Evolutionary conservation across 2,113 vertebrate genomes (phyloP).

Genomic region (Caloenas nicobarica): DNA sequence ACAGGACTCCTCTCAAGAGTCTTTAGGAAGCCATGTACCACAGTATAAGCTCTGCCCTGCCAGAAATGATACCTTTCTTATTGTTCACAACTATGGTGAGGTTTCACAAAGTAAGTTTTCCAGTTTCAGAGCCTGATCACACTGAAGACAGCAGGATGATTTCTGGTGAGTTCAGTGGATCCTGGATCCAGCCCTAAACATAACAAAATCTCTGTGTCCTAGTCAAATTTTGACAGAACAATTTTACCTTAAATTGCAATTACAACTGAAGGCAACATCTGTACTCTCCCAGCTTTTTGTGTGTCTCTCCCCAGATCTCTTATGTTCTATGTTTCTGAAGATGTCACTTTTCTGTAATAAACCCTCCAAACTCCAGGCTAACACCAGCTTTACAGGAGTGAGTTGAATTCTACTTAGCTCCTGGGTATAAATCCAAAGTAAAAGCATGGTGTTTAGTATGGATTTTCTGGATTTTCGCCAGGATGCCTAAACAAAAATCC

Average conservation of each 20-base stretch:
- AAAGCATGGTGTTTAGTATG: background rate
- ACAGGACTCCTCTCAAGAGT: background rate
- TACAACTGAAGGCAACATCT: background rate
- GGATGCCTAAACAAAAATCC: background rate
- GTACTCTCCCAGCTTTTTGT: background rate
- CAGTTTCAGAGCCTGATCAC: background rate
- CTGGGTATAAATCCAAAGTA: background rate
- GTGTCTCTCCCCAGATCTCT: background rate
- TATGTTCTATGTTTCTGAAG: background rate
- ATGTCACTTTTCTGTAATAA: background rate
- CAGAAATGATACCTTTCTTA: background rate
- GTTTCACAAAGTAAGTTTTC: background rate
- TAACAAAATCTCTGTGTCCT: background rate
- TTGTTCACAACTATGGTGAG: background rate
- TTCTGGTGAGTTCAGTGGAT: background rate
- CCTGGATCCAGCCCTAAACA: background rate
- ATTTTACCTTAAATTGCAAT: background rate
- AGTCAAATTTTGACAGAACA: background rate
- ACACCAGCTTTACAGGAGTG: background rate
- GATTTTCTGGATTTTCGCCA: background rate
- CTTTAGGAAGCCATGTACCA: background rate
- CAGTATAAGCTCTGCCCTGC: background rate
- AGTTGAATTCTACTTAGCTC: background rate
- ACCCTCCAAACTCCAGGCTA: background rate
- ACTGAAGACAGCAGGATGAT: background rate